Evolutionary conservation across 2,113 vertebrate genomes (phyloP).

Genomic region (Nymphicus hollandicus): DNA sequence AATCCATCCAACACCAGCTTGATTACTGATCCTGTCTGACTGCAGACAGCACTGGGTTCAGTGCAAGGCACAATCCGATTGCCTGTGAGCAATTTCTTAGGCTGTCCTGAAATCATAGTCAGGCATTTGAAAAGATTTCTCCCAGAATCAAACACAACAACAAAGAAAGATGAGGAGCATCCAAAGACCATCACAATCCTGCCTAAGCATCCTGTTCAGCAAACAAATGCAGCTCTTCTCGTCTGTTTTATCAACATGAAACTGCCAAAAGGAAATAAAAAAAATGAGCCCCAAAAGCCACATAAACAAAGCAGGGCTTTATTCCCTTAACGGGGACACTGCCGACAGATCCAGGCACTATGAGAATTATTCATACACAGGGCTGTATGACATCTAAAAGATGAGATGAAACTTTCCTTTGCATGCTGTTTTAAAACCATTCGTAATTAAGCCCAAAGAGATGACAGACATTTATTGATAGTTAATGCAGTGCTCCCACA

Average conservation of each 20-base stretch:
- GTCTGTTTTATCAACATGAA: fast-evolving
- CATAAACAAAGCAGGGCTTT: background rate
- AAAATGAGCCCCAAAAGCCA: background rate
- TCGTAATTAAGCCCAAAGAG: background rate
- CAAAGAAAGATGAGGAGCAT: background rate
- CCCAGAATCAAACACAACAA: background rate
- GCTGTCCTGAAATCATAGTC: background rate
- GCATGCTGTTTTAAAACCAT: background rate
- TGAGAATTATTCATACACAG: background rate
- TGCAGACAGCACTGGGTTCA: background rate
- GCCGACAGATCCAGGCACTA: background rate
- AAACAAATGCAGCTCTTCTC: background rate
- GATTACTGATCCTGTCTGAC: background rate
- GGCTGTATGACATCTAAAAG: background rate
- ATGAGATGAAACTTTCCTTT: background rate
- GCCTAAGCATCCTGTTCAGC: background rate
- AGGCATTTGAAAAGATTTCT: background rate
- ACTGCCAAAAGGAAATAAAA: background rate
- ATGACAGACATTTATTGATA: background rate
- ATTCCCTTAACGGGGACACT: background rate
- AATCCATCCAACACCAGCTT: background rate
- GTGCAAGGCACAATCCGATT: background rate
- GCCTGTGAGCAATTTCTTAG: background rate
- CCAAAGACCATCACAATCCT: background rate
- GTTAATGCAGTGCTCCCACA: background rate